A percentile compares a stretch with the other conserved stretches of the same genome.
phyloP scores from a whole-genome alignment of 2,888 invertebrate species.

The Platyscelio sp. region DNA sequence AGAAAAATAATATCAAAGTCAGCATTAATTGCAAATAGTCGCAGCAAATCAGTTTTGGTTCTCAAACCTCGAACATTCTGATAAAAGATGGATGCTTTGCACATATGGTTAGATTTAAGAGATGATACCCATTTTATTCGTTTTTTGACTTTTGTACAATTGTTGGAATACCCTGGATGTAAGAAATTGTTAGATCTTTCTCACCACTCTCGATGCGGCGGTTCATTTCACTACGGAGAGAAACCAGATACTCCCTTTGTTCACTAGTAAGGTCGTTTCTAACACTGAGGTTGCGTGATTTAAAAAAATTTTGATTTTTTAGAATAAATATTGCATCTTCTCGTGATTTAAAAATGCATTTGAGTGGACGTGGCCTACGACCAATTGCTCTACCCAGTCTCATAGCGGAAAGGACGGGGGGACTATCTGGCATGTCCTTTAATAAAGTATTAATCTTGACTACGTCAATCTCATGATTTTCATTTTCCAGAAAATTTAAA shows the following conservation, averaged over 20 bases:
- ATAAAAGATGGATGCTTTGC: neutral
- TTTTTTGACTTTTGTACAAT: neutral
- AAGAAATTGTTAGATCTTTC: neutral
- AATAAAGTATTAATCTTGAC: no score
- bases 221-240: neutral
- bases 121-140: neutral
- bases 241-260: neutral
- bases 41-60: neutral
- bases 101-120: neutral
- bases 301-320: neutral
- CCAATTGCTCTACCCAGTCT: no score
- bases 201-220: neutral
- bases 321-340: neutral
- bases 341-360: neutral
- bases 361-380: no score
- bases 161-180: neutral
- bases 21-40: neutral
- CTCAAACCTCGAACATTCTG: conserved; percentile 3
- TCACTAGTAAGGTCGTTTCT: neutral
- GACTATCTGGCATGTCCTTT: no score
- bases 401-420: no score
- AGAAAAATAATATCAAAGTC: neutral
- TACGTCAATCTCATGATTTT: neutral
- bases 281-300: neutral
- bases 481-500: neutral